phyloP scores from a whole-genome alignment of 2,113 vertebrate species.

The Tonatia bakeri region DNA sequence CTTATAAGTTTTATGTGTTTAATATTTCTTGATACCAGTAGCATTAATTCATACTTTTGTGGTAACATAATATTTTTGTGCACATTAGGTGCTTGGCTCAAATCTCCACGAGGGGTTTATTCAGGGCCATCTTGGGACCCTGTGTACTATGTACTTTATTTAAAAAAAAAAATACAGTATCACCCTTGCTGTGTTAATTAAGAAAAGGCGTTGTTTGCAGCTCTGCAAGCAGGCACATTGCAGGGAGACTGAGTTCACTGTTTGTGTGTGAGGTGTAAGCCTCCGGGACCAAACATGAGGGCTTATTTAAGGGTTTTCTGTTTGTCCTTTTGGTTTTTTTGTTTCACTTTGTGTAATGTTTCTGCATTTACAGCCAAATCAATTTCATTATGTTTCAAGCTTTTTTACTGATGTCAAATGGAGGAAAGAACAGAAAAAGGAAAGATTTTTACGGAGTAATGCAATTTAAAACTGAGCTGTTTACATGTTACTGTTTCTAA shows the following conservation, averaged over 20 bases:
- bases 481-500: slow-evolving; percentile 83
- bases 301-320: slow-evolving; percentile 75
- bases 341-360: slow-evolving; percentile 70
- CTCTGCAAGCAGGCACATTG: slow-evolving; percentile 78
- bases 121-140: slow-evolving; percentile 82
- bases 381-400: slow-evolving; percentile 80
- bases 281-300: slow-evolving; percentile 79
- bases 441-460: slow-evolving; percentile 65
- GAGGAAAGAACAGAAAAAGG: slow-evolving; percentile 60
- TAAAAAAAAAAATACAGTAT: slow-evolving; percentile 90
- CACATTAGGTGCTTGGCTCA: slow-evolving; percentile 89
- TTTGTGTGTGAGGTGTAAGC: slow-evolving; percentile 77
- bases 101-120: slow-evolving; percentile 86
- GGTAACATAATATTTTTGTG: slow-evolving; percentile 99
- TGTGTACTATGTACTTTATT: slow-evolving; percentile 91
- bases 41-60: slow-evolving; percentile 99
- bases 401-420: slow-evolving; percentile 80
- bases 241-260: slow-evolving; percentile 80
- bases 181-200: slow-evolving; percentile 97
- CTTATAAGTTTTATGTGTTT: slow-evolving; percentile 90
- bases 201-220: slow-evolving; percentile 76
- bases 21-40: slow-evolving; percentile 96
- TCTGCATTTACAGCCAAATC: slow-evolving; percentile 75
- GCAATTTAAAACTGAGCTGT: slow-evolving; percentile 76
- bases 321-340: slow-evolving; percentile 70